Conservation (phyloP, 2,888 invertebrate species). For the Drosophila prostipennis region DNA sequence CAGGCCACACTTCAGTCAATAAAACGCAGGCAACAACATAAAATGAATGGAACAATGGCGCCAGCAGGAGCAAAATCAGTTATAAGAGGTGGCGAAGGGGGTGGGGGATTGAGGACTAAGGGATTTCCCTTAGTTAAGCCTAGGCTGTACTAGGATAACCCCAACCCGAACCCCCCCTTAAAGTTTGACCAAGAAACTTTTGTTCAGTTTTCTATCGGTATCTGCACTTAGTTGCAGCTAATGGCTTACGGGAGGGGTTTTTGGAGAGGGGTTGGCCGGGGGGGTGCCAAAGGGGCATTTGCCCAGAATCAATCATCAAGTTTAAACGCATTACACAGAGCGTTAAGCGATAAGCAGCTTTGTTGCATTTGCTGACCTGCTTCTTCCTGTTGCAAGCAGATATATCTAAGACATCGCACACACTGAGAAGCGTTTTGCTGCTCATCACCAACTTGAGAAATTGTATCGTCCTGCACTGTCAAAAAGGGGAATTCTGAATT, state of each 20-base stretch:
- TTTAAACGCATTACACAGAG: slow-evolving; percentile 76
- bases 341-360: slow-evolving; percentile 77
- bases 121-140: slow-evolving; percentile 20
- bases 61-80: slow-evolving; percentile 32
- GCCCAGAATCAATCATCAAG: slow-evolving; percentile 69
- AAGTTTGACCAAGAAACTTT: slow-evolving; percentile 64
- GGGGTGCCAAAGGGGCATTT: not conserved
- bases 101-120: not conserved
- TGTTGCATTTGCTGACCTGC: slow-evolving; percentile 61
- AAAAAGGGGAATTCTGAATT: slow-evolving; percentile 3
- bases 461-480: slow-evolving; percentile 68
- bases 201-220: slow-evolving; percentile 39
- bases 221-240: slow-evolving; percentile 71
- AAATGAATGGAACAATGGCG: slow-evolving; percentile 71
- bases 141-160: slow-evolving; percentile 37
- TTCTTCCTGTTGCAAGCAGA: slow-evolving; percentile 41
- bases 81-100: not conserved
- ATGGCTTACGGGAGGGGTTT: slow-evolving; percentile 1
- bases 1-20: slow-evolving; percentile 66
- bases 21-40: slow-evolving; percentile 78
- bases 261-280: not conserved
- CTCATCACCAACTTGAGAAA: slow-evolving; percentile 68
- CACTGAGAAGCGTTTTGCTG: slow-evolving; percentile 32
- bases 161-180: slow-evolving; percentile 46
- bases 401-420: slow-evolving; percentile 49